phyloP scores from a whole-genome alignment of 1,140 invertebrate genomes.

The Drosophila novamexicana region DNA sequence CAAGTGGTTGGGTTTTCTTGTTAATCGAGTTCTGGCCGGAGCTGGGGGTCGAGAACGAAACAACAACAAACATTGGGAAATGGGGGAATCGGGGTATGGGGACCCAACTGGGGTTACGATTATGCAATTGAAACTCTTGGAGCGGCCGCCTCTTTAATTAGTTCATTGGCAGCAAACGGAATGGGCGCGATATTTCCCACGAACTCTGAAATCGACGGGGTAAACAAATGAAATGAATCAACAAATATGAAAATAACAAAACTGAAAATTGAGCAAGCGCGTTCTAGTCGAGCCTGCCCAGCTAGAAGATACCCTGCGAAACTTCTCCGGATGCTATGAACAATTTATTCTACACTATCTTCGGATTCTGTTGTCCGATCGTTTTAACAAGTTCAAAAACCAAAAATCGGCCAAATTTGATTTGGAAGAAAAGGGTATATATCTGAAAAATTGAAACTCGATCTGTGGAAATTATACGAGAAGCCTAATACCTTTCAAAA shows the following conservation, averaged over 20 bases:
- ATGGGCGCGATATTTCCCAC: constrained; percentile 71
- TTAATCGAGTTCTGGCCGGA: constrained; percentile 33
- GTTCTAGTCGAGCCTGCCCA: neutral
- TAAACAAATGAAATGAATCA: constrained; percentile 81
- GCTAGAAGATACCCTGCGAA: neutral
- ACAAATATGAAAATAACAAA: constrained; percentile 52
- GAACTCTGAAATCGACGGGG: constrained; percentile 50
- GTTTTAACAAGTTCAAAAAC: too few species aligned
- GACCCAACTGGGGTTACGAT: constrained; percentile 9
- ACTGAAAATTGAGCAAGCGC: neutral
- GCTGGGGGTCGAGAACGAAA: constrained; percentile 23
- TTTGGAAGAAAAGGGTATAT: too few species aligned
- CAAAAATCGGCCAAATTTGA: too few species aligned
- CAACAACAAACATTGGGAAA: constrained; percentile 9
- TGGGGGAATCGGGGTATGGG: neutral
- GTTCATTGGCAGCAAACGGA: constrained; percentile 67
- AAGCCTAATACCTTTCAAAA: too few species aligned
- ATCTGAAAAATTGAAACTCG: too few species aligned
- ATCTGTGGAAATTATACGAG: too few species aligned
- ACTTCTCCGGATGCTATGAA: too few species aligned
- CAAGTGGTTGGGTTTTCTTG: constrained; percentile 31
- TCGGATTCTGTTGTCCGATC: too few species aligned
- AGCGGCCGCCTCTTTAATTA: constrained; percentile 63
- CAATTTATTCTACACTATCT: too few species aligned
- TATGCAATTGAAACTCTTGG: constrained; percentile 52